These are phyloP conservation scores for Melanotaenia duboulayi DNA, from an alignment of 2,113 vertebrate species.

Conservation along the genomic window DNA sequence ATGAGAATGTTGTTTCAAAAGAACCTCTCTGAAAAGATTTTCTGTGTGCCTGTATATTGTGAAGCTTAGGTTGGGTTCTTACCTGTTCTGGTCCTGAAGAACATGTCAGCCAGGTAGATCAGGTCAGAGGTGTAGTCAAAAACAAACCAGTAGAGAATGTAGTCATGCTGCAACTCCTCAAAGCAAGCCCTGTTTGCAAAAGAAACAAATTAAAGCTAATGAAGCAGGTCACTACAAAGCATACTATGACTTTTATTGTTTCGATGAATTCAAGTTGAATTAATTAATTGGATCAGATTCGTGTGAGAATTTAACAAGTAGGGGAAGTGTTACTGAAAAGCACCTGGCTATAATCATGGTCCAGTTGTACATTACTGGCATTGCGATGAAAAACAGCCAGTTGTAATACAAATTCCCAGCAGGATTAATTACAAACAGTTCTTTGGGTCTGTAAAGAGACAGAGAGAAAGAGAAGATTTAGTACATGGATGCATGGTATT, in stretches of 20 bases:
- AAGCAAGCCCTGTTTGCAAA: slow-evolving; percentile 89
- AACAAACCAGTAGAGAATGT: slow-evolving; percentile 87
- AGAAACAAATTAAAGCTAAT: background rate
- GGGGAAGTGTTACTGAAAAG: background rate
- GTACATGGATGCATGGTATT: background rate
- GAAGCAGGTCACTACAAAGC: too few species aligned
- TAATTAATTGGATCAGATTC: background rate
- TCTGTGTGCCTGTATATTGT: background rate
- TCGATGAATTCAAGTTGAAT: background rate
- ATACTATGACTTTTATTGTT: background rate
- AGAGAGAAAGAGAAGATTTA: slow-evolving; percentile 21
- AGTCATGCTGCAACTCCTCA: slow-evolving; percentile 93
- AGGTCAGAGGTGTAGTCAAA: slow-evolving; percentile 90
- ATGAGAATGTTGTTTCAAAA: too few species aligned
- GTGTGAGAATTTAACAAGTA: background rate
- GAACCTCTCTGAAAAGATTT: background rate
- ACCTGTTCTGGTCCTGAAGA: slow-evolving; percentile 93
- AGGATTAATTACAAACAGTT: slow-evolving; percentile 91
- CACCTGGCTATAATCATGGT: slow-evolving; percentile 96
- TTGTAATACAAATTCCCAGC: slow-evolving; percentile 92
- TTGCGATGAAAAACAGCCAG: slow-evolving; percentile 93
- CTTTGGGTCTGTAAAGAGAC: slow-evolving; percentile 77
- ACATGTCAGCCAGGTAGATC: slow-evolving; percentile 92
- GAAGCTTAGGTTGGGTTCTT: slow-evolving; percentile 18
- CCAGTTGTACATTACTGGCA: slow-evolving; percentile 99